Conservation (phyloP, 2,113 vertebrate species). For the Mungos mungo region DNA sequence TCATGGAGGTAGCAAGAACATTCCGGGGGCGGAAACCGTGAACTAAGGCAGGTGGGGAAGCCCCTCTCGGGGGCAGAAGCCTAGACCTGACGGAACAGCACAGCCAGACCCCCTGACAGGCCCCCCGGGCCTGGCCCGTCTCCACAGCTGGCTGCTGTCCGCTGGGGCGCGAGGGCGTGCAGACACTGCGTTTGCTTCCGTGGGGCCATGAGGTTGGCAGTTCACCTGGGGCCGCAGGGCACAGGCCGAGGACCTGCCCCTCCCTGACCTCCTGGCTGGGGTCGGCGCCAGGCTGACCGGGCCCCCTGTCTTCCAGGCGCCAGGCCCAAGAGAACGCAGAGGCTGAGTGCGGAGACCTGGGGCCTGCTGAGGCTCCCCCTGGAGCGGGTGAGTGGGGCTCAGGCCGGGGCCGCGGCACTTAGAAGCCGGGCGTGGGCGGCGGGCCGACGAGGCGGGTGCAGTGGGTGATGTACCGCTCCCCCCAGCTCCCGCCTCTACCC, state of each 20-base stretch:
- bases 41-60: rapidly evolving
- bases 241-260: not conserved
- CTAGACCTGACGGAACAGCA: too few relatives aligned
- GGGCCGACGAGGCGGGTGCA: rapidly evolving
- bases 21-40: not conserved
- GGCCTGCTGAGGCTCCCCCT: slow-evolving; percentile 92
- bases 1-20: rapidly evolving
- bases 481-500: not conserved
- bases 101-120: not conserved
- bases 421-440: rapidly evolving
- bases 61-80: rapidly evolving
- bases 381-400: slow-evolving; percentile 88
- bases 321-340: slow-evolving; percentile 92
- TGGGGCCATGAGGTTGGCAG: rapidly evolving
- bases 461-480: not conserved
- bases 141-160: rapidly evolving
- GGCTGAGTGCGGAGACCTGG: slow-evolving; percentile 92
- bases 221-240: not conserved
- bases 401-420: rapidly evolving
- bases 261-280: not conserved
- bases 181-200: rapidly evolving
- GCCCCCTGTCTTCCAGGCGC: slow-evolving; percentile 88
- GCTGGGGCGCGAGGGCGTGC: rapidly evolving
- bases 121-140: rapidly evolving
- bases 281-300: rapidly evolving